A percentile compares a stretch with the other conserved stretches of the same genome.
Conservation (phyloP, 2,113 vertebrate species). For the Sylvietta virens region DNA sequence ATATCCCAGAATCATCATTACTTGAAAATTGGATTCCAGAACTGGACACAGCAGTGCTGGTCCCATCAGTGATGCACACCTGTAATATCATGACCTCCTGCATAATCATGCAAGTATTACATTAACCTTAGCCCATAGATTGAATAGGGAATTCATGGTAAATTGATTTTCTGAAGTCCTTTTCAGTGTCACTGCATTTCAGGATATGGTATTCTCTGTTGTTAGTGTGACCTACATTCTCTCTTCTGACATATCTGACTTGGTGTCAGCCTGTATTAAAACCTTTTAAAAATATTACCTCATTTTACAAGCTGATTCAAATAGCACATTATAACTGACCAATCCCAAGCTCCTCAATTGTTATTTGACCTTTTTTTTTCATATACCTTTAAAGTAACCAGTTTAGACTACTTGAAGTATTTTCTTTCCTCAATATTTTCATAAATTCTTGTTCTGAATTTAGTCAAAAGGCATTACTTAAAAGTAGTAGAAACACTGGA, state of each 20-base stretch:
- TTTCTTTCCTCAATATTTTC: neutral
- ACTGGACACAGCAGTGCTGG: neutral
- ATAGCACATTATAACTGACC: neutral
- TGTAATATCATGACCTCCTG: constrained; percentile 11
- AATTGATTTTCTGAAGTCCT: constrained; percentile 62
- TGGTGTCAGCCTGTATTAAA: constrained; percentile 18
- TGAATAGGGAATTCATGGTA: constrained; percentile 42
- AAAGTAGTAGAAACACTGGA: neutral
- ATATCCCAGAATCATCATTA: neutral
- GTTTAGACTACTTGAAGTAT: neutral
- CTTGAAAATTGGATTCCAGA: neutral
- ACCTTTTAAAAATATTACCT: neutral
- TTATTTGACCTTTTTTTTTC: neutral
- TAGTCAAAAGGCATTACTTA: neutral
- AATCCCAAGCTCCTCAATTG: neutral
- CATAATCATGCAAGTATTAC: constrained; percentile 31
- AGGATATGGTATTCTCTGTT: constrained; percentile 31
- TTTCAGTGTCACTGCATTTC: constrained; percentile 61
- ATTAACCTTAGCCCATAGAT: constrained; percentile 31
- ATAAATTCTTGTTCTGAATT: neutral
- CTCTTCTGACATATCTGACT: constrained; percentile 46
- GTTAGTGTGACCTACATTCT: constrained; percentile 63
- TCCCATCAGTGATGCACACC: neutral
- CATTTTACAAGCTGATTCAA: neutral
- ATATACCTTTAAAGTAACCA: neutral